Base-by-base conservation (phyloP, 92 coral and sea anemone species). In the Heteractis magnifica region DNA sequence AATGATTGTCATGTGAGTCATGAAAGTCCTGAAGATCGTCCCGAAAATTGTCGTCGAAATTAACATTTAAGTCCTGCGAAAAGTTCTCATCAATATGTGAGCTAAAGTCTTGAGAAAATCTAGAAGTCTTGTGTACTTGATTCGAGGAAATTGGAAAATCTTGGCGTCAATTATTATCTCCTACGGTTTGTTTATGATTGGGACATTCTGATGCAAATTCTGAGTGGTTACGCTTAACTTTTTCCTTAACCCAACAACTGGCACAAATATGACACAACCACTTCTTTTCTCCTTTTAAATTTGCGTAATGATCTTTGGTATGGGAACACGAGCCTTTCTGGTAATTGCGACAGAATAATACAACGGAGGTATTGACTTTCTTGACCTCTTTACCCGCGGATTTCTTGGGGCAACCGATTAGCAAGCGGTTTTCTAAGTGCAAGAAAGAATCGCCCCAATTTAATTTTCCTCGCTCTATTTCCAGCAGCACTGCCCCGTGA, bases 401-500 rank as follows among this genome's bases (percentile, higher is more conserved):
- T 56, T 56, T 56, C 15, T 56, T 56, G 64, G 64, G 3, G 64
- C 64, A 56, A 9, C 64, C 64, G 71, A 18, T 18, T 14, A 73
- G 52, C 18, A 26, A 44, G 3, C 71, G 88, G 59, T 72, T 85
- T 21, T 85, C 83, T 26, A 85, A 49, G 34, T 78, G 78, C 19
- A 56, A 49, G 78, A 85, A 85, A 1, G 88, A 85, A 11, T 85
- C 88, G 51, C 83, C 88, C 83, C 88, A 85, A 51, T 78, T 50
- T 71, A 48, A 56, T 5, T 65, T 77, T 19, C 88, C 88, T 51
- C 88, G 77, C 78, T 85, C 88, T 44, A 85, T 85, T 52, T 85
- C 78, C 10, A 73, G 4, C 15, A 73, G 52, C n/a, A 73, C 77
- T 18, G 52, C 77, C 77, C 18, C 51, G 26, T 73, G 77, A 23